A percentile compares a stretch with the other conserved stretches of the same genome.
These are phyloP conservation scores for Platyscapa corneri DNA, from an alignment of 1,140 invertebrate genomes.

Conservation along the genomic window DNA sequence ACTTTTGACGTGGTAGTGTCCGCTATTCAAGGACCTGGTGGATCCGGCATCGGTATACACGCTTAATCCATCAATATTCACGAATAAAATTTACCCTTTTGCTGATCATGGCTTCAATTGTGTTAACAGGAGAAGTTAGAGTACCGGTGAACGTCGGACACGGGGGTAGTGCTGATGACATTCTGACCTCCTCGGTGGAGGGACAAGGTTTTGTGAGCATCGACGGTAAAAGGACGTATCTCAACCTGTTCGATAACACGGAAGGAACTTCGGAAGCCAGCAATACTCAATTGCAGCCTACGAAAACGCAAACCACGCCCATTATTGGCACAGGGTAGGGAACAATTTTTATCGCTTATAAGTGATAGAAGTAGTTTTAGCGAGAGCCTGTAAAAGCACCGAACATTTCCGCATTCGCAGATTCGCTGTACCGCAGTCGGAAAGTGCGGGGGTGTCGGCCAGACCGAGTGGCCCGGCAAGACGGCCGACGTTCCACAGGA, in stretches of 20 bases:
- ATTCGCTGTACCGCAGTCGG: slow-evolving; percentile 66
- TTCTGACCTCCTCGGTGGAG: slow-evolving; percentile 84
- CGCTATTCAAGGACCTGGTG: slow-evolving; percentile 86
- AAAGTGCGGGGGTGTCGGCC: slow-evolving; percentile 56
- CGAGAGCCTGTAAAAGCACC: no score
- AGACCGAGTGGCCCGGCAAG: slow-evolving; percentile 60
- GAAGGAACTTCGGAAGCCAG: slow-evolving; percentile 56
- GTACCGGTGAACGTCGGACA: slow-evolving; percentile 66
- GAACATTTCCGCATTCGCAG: slow-evolving; percentile 49
- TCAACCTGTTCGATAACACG: slow-evolving; percentile 85
- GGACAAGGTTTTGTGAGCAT: slow-evolving; percentile 93
- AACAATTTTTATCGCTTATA: no score
- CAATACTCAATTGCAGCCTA: slow-evolving; percentile 64
- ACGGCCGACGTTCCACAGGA: slow-evolving; percentile 75
- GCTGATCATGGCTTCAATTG: background rate
- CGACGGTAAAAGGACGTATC: slow-evolving; percentile 90
- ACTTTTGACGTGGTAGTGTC: slow-evolving; percentile 92
- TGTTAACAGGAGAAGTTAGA: slow-evolving; percentile 62
- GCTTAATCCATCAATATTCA: background rate
- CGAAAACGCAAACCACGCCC: slow-evolving; percentile 61
- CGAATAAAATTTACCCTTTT: background rate
- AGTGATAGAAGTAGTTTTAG: background rate
- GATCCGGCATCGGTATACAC: slow-evolving; percentile 66
- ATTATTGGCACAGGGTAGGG: slow-evolving; percentile 75
- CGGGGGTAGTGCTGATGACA: slow-evolving; percentile 75